Conservation (phyloP, 2,888 invertebrate genomes). For the Arrhopalites spinosus region DNA sequence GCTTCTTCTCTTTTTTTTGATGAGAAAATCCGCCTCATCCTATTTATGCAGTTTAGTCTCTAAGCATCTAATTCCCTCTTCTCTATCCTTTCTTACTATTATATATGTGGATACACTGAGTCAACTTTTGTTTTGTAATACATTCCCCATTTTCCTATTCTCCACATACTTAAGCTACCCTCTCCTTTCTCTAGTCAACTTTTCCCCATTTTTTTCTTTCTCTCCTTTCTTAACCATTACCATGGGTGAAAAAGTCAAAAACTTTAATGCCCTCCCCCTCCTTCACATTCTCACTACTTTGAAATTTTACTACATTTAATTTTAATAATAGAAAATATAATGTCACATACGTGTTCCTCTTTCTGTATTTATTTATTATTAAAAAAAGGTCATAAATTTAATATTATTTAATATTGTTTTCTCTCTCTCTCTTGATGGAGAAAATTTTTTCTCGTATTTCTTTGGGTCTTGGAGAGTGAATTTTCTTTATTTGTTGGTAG, state of each 20-base stretch:
- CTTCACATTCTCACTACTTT: neutral
- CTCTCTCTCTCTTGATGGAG: neutral
- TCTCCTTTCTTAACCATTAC: neutral
- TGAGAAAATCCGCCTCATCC: conserved; percentile 32
- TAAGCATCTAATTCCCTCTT: conserved; percentile 22
- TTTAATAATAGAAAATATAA: too few relatives aligned
- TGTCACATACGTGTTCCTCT: too few relatives aligned
- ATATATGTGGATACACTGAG: too few relatives aligned
- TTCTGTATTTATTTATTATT: too few relatives aligned
- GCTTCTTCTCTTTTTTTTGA: conserved; percentile 23
- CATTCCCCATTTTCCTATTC: neutral
- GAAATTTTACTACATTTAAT: neutral
- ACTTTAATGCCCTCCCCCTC: neutral
- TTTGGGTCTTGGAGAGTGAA: too few relatives aligned
- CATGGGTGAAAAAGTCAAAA: too few relatives aligned
- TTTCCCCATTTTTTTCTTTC: neutral
- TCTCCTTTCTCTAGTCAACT: too few relatives aligned
- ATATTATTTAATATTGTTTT: neutral
- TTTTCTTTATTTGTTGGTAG: neutral
- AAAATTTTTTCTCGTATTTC: neutral
- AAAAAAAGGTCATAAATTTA: too few relatives aligned
- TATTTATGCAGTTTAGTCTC: conserved; percentile 23
- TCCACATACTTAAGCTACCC: neutral
- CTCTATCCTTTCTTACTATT: conserved; percentile 12
- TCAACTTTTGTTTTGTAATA: conserved; percentile 27